phyloP scores from a whole-genome alignment of 1,140 invertebrate species.

The Brachionus calyciflorus region DNA sequence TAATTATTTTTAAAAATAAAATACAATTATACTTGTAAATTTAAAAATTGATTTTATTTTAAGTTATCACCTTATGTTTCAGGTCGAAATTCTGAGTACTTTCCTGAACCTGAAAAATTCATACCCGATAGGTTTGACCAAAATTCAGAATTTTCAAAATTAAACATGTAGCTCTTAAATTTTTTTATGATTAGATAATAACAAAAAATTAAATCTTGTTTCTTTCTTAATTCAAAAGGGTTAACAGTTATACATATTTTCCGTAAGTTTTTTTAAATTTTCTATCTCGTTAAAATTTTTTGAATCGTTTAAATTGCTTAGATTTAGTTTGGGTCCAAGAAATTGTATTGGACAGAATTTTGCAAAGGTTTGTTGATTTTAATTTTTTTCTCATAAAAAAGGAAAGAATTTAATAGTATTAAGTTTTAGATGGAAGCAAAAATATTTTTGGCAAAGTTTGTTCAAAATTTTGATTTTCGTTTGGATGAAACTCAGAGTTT shows the following conservation, averaged over 20 bases:
- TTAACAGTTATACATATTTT: conserved; percentile 44
- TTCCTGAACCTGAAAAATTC: conserved; percentile 31
- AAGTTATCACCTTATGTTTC: conserved; percentile 4
- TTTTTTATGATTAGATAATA: background rate
- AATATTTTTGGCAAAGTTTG: conserved; percentile 46
- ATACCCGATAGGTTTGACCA: conserved; percentile 2
- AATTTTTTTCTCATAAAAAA: background rate
- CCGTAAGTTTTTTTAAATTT: conserved; percentile 22
- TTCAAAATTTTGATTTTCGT: conserved; percentile 33
- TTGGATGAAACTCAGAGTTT: conserved; percentile 44
- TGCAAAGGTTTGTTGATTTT: conserved; percentile 30
- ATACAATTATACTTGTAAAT: background rate
- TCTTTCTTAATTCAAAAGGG: conserved; percentile 15
- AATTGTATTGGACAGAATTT: conserved; percentile 47
- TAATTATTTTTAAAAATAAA: background rate
- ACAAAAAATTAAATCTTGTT: background rate
- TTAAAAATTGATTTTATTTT: background rate
- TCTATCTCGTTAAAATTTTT: background rate
- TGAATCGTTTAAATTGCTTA: background rate
- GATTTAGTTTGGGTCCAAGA: conserved; percentile 41
- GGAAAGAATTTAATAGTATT: background rate
- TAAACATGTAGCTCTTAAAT: background rate
- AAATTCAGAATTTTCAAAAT: background rate
- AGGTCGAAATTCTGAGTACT: conserved; percentile 26
- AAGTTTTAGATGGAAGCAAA: conserved; percentile 46